Evolutionary conservation across 2,888 invertebrate species (phyloP), one percentile per base, ranked within the genome.

Genomic region (Zele albiditarsus): DNA sequence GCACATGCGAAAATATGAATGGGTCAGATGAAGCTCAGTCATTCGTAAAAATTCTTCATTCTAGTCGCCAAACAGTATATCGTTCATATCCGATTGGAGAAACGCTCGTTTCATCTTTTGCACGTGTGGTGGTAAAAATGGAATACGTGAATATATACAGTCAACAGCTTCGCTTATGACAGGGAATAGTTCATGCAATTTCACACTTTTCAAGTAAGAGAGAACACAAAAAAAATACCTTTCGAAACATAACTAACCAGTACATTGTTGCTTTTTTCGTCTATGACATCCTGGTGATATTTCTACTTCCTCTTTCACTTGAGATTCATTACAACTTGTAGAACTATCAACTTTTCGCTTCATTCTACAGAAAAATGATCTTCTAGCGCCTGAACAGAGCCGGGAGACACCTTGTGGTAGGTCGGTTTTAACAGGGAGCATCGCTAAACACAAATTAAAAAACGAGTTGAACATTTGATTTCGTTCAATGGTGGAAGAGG

Each of bases 311-410:
- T 96, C 95, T 89, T 96, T 96, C 76, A 95, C 91, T 84, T 92
- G 92, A 20, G 91, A 87, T 63, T 88, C 90, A 6, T 38, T 67
- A 16, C 72, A 2, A 75, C 82, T 82, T 16, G 83, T 83, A 2
- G 81, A 74, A 0, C 76, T 82, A 27, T 87, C 86, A 14, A 91
- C 88, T 88, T 95, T 95, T 83, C 94, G 93, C 89, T 97, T 97
- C 95, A 98, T 97, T 77, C 97, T 93, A 87, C 97, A 98, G 89
- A 97, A 97, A 89, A 98, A 98, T 0, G 97, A 97, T 49, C 98
- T 92, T 3, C 97, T 91, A 0, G 97, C 96, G 5, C 98, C 98
- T 0, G 97, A 95, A 87, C 96, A 95, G 12, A 97, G 90, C 31
- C 95, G 92, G 0, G 95, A 94, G 8, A 93, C 92, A 42, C 94